phyloP scores from a whole-genome alignment of 2,797 vertebrate species.

The Sebastiscus albofasciatus region DNA sequence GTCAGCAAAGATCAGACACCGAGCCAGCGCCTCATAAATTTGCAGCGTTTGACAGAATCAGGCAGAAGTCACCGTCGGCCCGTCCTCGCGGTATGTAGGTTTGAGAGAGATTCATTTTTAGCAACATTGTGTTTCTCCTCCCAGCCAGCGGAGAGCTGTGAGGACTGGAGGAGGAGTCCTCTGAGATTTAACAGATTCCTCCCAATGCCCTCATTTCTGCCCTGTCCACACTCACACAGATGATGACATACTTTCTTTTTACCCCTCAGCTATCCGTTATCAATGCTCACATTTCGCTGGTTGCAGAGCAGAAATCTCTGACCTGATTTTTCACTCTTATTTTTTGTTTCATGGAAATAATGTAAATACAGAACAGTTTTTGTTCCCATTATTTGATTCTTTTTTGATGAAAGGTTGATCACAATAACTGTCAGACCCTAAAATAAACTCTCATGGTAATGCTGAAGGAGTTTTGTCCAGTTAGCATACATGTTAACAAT shows the following conservation, averaged over 20 bases:
- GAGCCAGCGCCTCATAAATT: background rate
- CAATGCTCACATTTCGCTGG: background rate
- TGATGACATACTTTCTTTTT: slow-evolving; percentile 67
- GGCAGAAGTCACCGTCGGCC: slow-evolving; percentile 7
- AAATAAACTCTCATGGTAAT: background rate
- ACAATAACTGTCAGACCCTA: background rate
- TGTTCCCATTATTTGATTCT: background rate
- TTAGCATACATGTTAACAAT: background rate
- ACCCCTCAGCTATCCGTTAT: slow-evolving; percentile 40
- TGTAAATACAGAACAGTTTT: background rate
- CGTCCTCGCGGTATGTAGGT: slow-evolving; percentile 19
- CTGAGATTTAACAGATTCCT: slow-evolving; percentile 43
- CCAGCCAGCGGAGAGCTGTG: slow-evolving; percentile 32
- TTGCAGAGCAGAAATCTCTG: slow-evolving; percentile 21
- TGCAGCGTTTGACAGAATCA: slow-evolving; percentile 23
- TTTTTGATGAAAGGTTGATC: background rate
- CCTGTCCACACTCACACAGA: slow-evolving; percentile 43
- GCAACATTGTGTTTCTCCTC: slow-evolving; percentile 34
- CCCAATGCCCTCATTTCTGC: slow-evolving; percentile 67
- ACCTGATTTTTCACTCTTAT: slow-evolving; percentile 49
- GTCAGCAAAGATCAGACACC: background rate
- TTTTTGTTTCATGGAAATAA: slow-evolving; percentile 8
- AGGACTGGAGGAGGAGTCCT: slow-evolving; percentile 18
- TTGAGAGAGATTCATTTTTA: slow-evolving; percentile 57
- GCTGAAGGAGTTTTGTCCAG: background rate